A percentile compares a stretch with the other conserved stretches of the same genome.
Evolutionary conservation across 2,113 vertebrate species (phyloP).

Genomic region (Nothoprocta perdicaria): DNA sequence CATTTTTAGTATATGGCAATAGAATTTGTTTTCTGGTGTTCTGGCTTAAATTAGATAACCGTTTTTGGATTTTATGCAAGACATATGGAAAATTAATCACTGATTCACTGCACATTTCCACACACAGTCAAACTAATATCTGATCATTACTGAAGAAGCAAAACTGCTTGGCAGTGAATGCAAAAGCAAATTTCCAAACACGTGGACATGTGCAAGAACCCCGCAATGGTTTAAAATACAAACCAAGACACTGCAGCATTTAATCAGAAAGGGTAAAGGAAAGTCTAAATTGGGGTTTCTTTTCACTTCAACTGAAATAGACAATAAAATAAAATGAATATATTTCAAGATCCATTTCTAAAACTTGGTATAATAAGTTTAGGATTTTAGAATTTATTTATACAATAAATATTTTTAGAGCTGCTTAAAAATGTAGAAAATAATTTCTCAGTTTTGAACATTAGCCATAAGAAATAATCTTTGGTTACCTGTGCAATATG

Average conservation of each 20-base stretch:
- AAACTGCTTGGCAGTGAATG: slow-evolving; percentile 25
- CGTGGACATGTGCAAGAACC: background rate
- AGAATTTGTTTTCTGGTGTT: slow-evolving; percentile 24
- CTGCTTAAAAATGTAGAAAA: background rate
- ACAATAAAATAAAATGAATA: background rate
- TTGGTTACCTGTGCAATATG: background rate
- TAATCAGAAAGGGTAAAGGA: background rate
- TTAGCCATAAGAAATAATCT: background rate
- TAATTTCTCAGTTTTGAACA: background rate
- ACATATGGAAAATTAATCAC: slow-evolving; percentile 60
- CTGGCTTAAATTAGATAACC: slow-evolving; percentile 57
- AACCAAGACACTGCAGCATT: background rate
- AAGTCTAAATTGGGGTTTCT: background rate
- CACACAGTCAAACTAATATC: slow-evolving; percentile 32
- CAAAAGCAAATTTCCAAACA: slow-evolving; percentile 25
- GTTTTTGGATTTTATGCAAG: slow-evolving; percentile 43
- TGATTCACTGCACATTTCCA: slow-evolving; percentile 58
- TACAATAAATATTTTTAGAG: background rate
- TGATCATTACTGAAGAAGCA: slow-evolving; percentile 16
- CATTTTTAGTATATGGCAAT: slow-evolving; percentile 13
- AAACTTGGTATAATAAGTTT: background rate
- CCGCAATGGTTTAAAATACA: background rate
- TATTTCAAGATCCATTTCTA: background rate
- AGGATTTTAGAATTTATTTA: background rate
- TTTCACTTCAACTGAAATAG: background rate